Base-by-base conservation (phyloP, 2,888 invertebrate species). In the Tholera decimalis region DNA sequence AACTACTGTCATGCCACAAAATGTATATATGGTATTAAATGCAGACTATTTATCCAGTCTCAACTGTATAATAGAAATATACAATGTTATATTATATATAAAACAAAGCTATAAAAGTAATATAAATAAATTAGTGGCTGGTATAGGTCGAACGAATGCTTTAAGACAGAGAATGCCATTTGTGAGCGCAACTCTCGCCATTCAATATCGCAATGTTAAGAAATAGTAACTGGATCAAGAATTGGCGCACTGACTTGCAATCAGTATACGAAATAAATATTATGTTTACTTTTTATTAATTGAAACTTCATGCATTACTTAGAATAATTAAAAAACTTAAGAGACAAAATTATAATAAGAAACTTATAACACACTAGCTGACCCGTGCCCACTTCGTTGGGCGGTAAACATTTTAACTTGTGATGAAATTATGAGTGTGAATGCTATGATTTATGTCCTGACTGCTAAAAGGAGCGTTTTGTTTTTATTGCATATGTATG, bases 181-280 rank as follows among this genome's bases (percentile, higher is more conserved):
- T 85, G 85, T 85, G 84, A 83, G 83, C 83, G 85, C 88, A 88
- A 88, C 85, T 89, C 84, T 86, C 82, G 85, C 86, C 83, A 88
- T 90, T 89, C 86, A 89, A 89, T 92, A 89, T 89, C 89, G 91
- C 90, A 93, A 91, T 90, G 80, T 92, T 92, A 89, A 86, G 92
- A 92, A 93, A 92, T 90, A 89, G 83, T 88, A 91, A 90, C 90
- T 91, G 85, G 88, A 89, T 90, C 86, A 84, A 88, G 88, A 88
- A 90, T 88, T 91, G 86, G 88, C 85, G 84, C 84, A 87, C 85
- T 77, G 80, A 86, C 81, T 85, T 86, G 88, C 87, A 89, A 88
- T 84, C 85, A 79, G 64, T 77, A 71, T 79, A 78, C 61, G 83
- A 88, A 88, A 87, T 84, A 83, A 86, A 87, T 85, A 85, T 83